Base-by-base conservation (phyloP, 2,113 vertebrate species). In the Dasypus novemcinctus region DNA sequence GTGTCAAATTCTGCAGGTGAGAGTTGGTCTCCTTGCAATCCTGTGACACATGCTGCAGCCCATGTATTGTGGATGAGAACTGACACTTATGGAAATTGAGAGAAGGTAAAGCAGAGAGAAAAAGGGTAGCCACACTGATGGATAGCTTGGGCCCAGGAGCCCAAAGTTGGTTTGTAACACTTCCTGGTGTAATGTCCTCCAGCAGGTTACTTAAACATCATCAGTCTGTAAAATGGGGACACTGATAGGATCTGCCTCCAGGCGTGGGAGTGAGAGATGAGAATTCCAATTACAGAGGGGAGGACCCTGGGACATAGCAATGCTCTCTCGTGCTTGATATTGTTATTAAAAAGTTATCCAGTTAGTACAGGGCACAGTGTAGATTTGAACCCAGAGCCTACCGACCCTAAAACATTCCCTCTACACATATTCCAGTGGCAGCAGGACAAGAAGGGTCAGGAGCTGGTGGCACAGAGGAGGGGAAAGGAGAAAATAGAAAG, bases 1-100 rank as follows among this genome's bases (percentile, higher is more conserved):
- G 23, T 25, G 54, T n/a, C 4, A 1, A 61, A 43, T 14, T 2
- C 31, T 14, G 38, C 13, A 0, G 1, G 0, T 41, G 41, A 20
- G n/a, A 84, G 9, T 21, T 18, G 49, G 18, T 49, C 43, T 81
- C 61, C 31, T 86, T 23, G 17, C 21, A 1, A 0, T 36, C 7
- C 71, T 59, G 14, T 23, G 25, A 18, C 38, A 25, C 8, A 17
- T n/a, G 9, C 61, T 3, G 29, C 1, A 4, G 15, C n/a, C 41
- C 31, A 9, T 11, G 2, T n/a, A 36, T 68, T 87, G 18, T 5
- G 43, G 31, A 52, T 20, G 66, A 68, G 78, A 54, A 52, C 10
- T 0, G 5, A 68, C n/a, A 20, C 57, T 63, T 13, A 0, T 0
- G 7, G 72, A 33, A 64, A 20, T 49, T 10, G 61, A 61, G 74